Conservation (phyloP, 2,797 vertebrate genomes). For the Gobionotothen gibberifrons region DNA sequence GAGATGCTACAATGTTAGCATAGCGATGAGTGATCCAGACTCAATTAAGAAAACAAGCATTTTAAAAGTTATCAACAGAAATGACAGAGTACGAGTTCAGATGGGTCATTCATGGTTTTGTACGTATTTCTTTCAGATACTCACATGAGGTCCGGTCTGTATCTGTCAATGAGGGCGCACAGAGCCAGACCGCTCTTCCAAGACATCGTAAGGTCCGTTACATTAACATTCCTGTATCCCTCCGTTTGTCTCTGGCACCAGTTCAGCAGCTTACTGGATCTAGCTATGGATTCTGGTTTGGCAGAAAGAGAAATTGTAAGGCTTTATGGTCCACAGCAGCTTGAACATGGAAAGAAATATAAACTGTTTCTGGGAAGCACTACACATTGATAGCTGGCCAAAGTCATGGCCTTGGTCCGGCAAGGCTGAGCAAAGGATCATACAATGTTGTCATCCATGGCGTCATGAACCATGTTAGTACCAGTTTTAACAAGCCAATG, state of each 20-base stretch:
- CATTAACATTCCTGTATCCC: slow-evolving; percentile 91
- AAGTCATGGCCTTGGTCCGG: slow-evolving; percentile 38
- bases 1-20: no score
- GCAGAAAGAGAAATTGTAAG: slow-evolving; percentile 19
- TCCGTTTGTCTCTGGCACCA: slow-evolving; percentile 99
- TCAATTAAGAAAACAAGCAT: no score
- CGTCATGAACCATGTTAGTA: slow-evolving; percentile 63
- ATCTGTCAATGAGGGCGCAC: slow-evolving; percentile 95
- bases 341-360: slow-evolving; percentile 16
- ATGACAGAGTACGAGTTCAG: no score
- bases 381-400: slow-evolving; percentile 35
- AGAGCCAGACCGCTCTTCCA: slow-evolving; percentile 98
- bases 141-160: slow-evolving; percentile 98
- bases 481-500: slow-evolving; percentile 40
- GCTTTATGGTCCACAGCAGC: slow-evolving; percentile 15
- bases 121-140: slow-evolving; percentile 59
- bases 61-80: no score
- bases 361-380: slow-evolving; percentile 30
- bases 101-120: no score
- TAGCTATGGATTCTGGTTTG: slow-evolving; percentile 91
- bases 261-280: slow-evolving; percentile 94
- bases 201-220: slow-evolving; percentile 95
- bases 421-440: slow-evolving; percentile 13
- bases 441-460: slow-evolving; percentile 38
- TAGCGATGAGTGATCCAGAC: no score